Base-by-base conservation (phyloP, 35 echinoderm and acorn worm genomes). In the Acanthaster planci region DNA sequence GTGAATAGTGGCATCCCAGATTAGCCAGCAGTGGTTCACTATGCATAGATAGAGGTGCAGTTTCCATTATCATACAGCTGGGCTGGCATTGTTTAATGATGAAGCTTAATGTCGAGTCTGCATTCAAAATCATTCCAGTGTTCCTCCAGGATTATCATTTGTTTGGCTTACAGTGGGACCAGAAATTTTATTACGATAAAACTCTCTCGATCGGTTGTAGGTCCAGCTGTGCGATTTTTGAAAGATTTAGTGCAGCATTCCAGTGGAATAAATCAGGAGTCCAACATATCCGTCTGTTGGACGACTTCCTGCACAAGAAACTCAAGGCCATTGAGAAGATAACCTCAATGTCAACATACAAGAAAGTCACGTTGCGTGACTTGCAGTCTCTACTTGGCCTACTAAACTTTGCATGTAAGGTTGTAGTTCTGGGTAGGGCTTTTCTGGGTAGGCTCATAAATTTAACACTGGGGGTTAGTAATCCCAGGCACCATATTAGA, bases 321-420 rank as follows among this genome's bases (percentile, higher is more conserved):
- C n/a, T n/a, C n/a, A 52, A 67, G 22, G 27, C 55, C 2, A 29
- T 26, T 2, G 7, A 67, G 22, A 31, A 10, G 27, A 29, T 89
- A 16, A 21, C 12, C 16, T 21, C 0, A 16, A 29, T 59, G 2
- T 0, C 72, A 21, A 37, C n/a, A 15, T 76, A 36, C 39, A 38
- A 82, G 38, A 82, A 82, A 37, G 27, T 88, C 21, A 67, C 52
- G 2, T 21, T 82, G 19, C 31, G 35, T 12, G 59, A 37, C 1
- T 29, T 89, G 1, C 79, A 89, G 38, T 89, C 87, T 31, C 31
- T 89, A 18, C 30, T 89, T 7, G 87, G 87, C 81, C n/a, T n/a
- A n/a, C n/a, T n/a, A n/a, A n/a, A n/a, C n/a, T n/a, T n/a, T n/a
- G n/a, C n/a, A n/a, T n/a, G 86, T 26, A 58, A 52, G 5, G 86